phyloP scores from a whole-genome alignment of 2,797 vertebrate genomes.

The Acrossocheilus fasciatus region DNA sequence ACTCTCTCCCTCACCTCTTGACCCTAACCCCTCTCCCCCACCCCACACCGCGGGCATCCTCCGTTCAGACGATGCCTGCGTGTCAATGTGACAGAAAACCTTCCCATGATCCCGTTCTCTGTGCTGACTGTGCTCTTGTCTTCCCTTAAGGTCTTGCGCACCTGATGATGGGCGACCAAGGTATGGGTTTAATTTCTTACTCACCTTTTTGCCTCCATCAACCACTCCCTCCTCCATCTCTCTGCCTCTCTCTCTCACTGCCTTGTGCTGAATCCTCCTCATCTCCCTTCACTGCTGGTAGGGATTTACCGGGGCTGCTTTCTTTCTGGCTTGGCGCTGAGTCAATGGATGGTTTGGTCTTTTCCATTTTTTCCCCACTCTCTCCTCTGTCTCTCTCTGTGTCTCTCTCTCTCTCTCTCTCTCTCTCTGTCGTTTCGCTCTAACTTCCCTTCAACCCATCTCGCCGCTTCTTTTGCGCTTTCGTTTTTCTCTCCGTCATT shows the following conservation, averaged over 20 bases:
- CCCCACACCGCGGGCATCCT: conserved; percentile 75
- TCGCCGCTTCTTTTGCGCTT: conserved; percentile 79
- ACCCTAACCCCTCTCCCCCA: conserved; percentile 17
- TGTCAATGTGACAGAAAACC: conserved; percentile 81
- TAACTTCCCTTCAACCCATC: conserved; percentile 40
- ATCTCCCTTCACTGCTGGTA: conserved; percentile 70
- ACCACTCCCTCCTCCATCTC: conserved; percentile 69
- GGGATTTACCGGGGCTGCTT: conserved; percentile 67
- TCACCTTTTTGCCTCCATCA: conserved; percentile 89
- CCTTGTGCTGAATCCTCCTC: conserved; percentile 81
- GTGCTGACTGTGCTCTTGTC: conserved; percentile 99
- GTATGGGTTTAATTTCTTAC: conserved; percentile 86
- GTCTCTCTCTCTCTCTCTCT: conserved; percentile 73
- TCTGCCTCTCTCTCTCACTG: conserved; percentile 75
- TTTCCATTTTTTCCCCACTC: conserved; percentile 50
- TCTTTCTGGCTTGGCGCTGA: conserved; percentile 72
- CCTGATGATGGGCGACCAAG: conserved; percentile 99
- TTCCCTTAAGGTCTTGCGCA: conserved; percentile 99
- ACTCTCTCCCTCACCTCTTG: conserved; percentile 56
- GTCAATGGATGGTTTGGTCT: conserved; percentile 80
- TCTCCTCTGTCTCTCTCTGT: conserved; percentile 32
- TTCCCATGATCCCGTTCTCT: conserved; percentile 92
- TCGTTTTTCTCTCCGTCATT: conserved; percentile 45
- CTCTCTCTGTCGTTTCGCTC: conserved; percentile 56
- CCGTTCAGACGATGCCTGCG: conserved; percentile 81